Percentiles rank a stretch among this genome's conserved stretches.
Conservation (phyloP, 2,113 vertebrate genomes). For the Brachyhypopomus gauderio region DNA sequence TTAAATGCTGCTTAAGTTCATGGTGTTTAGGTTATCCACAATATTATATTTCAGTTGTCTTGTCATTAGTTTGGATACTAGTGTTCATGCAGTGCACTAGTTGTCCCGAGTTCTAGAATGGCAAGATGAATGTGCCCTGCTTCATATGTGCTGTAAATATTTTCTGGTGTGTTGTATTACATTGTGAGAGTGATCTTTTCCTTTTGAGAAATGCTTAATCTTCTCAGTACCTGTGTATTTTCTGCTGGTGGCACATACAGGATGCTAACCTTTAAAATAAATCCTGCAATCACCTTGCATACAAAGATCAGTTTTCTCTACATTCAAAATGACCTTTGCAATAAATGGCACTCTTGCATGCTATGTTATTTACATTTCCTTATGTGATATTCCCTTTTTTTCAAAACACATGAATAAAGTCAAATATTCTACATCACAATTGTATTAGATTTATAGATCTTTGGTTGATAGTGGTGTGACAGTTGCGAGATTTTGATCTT, state of each 20-base stretch:
- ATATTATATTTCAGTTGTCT: too few relatives aligned
- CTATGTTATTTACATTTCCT: constrained; percentile 19
- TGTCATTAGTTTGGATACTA: too few relatives aligned
- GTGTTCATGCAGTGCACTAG: background rate
- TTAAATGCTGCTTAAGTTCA: background rate
- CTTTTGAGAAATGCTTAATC: constrained; percentile 57
- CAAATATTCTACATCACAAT: constrained; percentile 2
- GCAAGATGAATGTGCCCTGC: background rate
- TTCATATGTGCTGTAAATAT: background rate
- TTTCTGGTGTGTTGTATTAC: background rate
- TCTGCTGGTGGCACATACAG: constrained; percentile 47
- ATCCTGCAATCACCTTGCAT: constrained; percentile 50
- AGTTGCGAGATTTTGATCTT: background rate
- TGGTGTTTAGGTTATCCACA: too few relatives aligned
- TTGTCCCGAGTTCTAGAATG: background rate
- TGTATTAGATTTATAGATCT: background rate
- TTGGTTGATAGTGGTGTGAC: background rate
- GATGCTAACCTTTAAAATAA: constrained; percentile 71
- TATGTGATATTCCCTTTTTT: constrained; percentile 18
- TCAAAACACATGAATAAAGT: constrained; percentile 24
- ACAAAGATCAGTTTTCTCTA: constrained; percentile 50
- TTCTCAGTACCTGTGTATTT: constrained; percentile 26
- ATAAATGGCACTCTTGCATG: constrained; percentile 52
- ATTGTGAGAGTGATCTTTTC: constrained; percentile 57
- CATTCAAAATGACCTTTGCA: constrained; percentile 69